These are phyloP conservation scores for Cynopterus brachyotis DNA, from an alignment of 2,113 vertebrate genomes.

Conservation along the genomic window DNA sequence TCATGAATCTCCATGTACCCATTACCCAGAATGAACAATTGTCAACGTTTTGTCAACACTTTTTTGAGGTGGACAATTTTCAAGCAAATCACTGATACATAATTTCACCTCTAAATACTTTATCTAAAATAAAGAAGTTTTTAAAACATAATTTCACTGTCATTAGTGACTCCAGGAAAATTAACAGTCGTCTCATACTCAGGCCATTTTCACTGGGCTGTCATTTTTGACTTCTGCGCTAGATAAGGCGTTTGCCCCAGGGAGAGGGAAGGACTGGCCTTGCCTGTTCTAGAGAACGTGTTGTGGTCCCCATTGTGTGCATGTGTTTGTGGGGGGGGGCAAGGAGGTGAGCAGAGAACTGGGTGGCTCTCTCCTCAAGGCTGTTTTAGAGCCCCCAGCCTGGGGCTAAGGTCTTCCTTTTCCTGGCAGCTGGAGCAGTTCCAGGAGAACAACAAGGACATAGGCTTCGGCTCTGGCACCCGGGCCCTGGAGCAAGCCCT, in stretches of 20 bases:
- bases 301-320: not conserved
- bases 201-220: not conserved
- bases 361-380: too few relatives aligned
- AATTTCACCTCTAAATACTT: not conserved
- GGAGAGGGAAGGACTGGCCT: not conserved
- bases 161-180: not conserved
- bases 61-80: not conserved
- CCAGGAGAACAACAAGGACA: constrained; percentile 82
- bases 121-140: not conserved
- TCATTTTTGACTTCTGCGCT: not conserved
- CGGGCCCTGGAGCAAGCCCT: constrained; percentile 88
- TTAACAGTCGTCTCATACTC: not conserved
- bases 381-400: not conserved
- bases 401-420: not conserved
- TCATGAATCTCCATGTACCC: not conserved
- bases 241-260: not conserved
- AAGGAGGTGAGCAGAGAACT: too few relatives aligned
- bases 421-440: constrained; percentile 89
- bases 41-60: not conserved
- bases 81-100: not conserved
- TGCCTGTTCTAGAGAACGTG: not conserved
- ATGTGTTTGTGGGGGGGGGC: too few relatives aligned
- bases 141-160: not conserved
- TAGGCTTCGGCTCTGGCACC: constrained; percentile 84
- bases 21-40: not conserved